phyloP scores from a whole-genome alignment of 2,888 invertebrate genomes.

The Eupithecia vulgata region DNA sequence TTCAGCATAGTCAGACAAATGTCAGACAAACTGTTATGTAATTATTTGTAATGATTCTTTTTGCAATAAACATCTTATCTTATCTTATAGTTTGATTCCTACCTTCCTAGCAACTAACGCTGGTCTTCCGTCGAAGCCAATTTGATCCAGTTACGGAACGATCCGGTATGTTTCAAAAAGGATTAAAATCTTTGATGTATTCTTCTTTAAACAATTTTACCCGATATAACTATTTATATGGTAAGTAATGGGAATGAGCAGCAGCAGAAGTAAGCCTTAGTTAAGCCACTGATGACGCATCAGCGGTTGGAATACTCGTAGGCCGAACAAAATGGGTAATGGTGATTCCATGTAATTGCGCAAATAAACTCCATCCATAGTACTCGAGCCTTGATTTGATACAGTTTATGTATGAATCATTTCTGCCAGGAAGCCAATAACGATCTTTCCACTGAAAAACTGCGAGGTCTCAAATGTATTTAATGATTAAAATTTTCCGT shows the following conservation, averaged over 20 bases:
- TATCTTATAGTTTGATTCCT: neutral
- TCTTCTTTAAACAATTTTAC: neutral
- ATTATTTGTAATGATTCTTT: too few relatives aligned
- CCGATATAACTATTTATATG: neutral
- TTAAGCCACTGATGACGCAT: slow-evolving; percentile 34
- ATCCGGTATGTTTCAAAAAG: neutral
- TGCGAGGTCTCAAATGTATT: neutral
- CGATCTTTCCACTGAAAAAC: neutral
- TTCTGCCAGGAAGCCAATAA: neutral
- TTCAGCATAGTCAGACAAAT: too few relatives aligned
- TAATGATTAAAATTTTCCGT: neutral
- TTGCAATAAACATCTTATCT: too few relatives aligned
- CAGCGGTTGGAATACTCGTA: slow-evolving; percentile 21
- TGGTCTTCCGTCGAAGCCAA: neutral
- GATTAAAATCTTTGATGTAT: neutral
- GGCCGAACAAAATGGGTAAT: slow-evolving; percentile 37
- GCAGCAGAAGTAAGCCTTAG: neutral
- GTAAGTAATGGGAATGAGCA: neutral
- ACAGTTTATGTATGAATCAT: slow-evolving; percentile 22
- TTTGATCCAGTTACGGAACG: neutral
- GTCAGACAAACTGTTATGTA: too few relatives aligned
- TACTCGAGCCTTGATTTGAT: slow-evolving; percentile 8
- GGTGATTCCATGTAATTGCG: slow-evolving; percentile 31
- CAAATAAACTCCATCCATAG: slow-evolving; percentile 27
- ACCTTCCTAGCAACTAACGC: neutral